Conservation (phyloP, 2,888 invertebrate species). For the Phalera bucephala region DNA sequence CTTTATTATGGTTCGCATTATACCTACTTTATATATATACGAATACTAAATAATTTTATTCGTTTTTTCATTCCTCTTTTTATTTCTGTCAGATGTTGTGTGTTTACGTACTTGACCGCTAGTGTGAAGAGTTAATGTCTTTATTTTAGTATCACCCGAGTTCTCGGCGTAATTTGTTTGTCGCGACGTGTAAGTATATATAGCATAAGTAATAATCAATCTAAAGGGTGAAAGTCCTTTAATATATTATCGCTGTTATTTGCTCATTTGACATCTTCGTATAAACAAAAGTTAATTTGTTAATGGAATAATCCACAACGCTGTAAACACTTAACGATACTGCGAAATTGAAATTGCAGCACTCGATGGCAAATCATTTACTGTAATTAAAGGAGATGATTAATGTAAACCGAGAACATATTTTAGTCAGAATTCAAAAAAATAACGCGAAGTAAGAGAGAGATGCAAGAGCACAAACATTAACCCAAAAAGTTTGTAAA, state of each 20-base stretch:
- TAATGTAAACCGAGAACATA: not conserved
- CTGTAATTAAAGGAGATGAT: too few relatives aligned
- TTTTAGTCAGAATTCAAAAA: too few relatives aligned
- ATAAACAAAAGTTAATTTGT: not conserved
- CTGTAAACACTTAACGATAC: too few relatives aligned
- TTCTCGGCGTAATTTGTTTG: conserved; percentile 34
- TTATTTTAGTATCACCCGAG: conserved; percentile 24
- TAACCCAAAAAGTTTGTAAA: too few relatives aligned
- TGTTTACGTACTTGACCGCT: conserved; percentile 13
- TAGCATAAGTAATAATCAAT: conserved; percentile 22
- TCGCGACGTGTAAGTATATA: conserved; percentile 18
- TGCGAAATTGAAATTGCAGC: too few relatives aligned
- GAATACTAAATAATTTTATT: conserved; percentile 5
- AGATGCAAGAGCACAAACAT: too few relatives aligned
- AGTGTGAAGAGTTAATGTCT: conserved; percentile 26
- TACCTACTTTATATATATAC: conserved; percentile 16
- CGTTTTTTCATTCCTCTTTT: conserved; percentile 22
- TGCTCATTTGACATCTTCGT: conserved; percentile 14
- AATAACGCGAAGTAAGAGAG: too few relatives aligned
- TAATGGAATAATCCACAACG: not conserved
- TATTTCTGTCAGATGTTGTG: conserved; percentile 13
- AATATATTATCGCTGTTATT: conserved; percentile 32
- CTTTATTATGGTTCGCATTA: conserved; percentile 37
- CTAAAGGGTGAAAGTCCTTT: conserved; percentile 36
- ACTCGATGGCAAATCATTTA: too few relatives aligned